Base-by-base conservation (phyloP, 2,113 vertebrate species). In the Manacus vitellinus region DNA sequence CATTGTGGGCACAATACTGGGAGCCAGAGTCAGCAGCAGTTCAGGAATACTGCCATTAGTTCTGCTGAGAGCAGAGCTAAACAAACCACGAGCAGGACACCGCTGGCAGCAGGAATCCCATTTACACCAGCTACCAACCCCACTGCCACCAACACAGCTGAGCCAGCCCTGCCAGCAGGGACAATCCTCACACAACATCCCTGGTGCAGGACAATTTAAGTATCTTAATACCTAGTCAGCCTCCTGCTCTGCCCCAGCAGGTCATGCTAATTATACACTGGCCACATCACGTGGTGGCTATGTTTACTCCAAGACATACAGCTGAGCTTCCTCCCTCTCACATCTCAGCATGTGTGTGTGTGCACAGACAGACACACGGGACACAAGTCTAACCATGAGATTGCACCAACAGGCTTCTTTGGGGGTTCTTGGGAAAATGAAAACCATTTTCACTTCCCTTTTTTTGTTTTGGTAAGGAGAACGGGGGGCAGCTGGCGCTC, bases 201-300 rank as follows among this genome's bases (percentile, higher is more conserved):
- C 54, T 9, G 37, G 14, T 1, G 3, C 62, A 49, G 54, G 47
- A 72, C 89, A 70, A 85, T 61, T 39, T 15, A 58, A 82, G 81
- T 27, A 15, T 59, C 93, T 55, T 9, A 75, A 46, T 43, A 85
- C 67, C 85, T 25, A 30, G 41, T 2, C 92, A 92, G 89, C 37
- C 93, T 93, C 90, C 75, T 86, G 94, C 90, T 78, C 92, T 11
- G n/a, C 8, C 66, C 79, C 90, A 94, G 85, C 72, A 95, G 94
- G 95, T 93, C 96, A 75, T 33, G 94, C 96, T 95, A 96, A 96
- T 96, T 96, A 96, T 97, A 96, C n/a, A 73, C 91, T 6, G 85
- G 90, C 56, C 14, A 1, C 51, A 91, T 96, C 96, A 97, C 92
- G 16, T 96, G 96, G 85, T 41, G 80, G 72, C 88, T 92, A 37